Evolutionary conservation across 2,797 vertebrate species (phyloP).

Genomic region (Chaunax sp.): DNA sequence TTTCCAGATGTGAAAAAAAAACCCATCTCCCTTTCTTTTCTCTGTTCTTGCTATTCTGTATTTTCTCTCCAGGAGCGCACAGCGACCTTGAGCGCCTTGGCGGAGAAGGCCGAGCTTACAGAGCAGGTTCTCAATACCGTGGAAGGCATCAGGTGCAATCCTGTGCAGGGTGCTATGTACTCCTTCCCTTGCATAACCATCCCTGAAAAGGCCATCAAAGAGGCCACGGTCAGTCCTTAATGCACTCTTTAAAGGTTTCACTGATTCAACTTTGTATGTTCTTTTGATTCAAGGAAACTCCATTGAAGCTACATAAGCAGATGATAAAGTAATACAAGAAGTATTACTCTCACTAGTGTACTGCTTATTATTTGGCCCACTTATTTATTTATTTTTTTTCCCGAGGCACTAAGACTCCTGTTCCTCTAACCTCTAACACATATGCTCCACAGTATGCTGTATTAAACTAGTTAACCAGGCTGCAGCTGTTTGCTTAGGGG

Average conservation of each 20-base stretch:
- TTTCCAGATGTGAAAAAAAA: too few relatives aligned
- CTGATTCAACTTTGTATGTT: neutral
- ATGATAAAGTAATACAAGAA: neutral
- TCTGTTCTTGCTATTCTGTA: neutral
- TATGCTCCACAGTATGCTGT: neutral
- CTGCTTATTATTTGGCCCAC: neutral
- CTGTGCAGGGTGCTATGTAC: constrained; percentile 95
- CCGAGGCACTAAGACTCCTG: neutral
- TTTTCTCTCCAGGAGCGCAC: constrained; percentile 84
- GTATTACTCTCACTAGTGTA: neutral
- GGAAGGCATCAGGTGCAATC: constrained; percentile 90
- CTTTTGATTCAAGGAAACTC: constrained; percentile 14
- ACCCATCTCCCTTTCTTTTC: too few relatives aligned
- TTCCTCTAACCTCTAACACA: neutral
- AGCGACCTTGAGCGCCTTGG: constrained; percentile 83
- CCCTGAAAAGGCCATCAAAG: constrained; percentile 84
- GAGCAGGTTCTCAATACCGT: constrained; percentile 87
- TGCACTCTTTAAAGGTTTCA: neutral
- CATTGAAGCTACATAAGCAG: constrained; percentile 4
- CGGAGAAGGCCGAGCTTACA: constrained; percentile 89
- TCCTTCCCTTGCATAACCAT: constrained; percentile 88
- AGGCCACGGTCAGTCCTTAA: constrained; percentile 83
- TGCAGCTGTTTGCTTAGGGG: constrained; percentile 39
- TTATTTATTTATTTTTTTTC: neutral
- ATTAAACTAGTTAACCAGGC: constrained; percentile 20